A percentile compares a stretch with the other conserved stretches of the same genome.
Conservation (phyloP, 1,140 invertebrate species). For the Drosophila pachea region DNA sequence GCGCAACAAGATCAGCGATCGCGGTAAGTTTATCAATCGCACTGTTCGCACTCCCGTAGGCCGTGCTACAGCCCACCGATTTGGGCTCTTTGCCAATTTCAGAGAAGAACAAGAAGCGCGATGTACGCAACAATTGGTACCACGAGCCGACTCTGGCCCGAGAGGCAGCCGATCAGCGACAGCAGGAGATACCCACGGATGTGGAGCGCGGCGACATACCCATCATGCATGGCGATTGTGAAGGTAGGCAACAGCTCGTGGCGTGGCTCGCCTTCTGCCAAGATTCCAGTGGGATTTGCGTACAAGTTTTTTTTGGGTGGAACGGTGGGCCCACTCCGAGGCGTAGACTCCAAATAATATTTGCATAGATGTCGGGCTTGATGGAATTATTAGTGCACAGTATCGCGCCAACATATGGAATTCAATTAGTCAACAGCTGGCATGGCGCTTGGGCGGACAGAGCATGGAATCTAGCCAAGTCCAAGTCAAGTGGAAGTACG, state of each 20-base stretch:
- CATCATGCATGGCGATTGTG: slow-evolving; percentile 84
- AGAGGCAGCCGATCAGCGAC: slow-evolving; percentile 62
- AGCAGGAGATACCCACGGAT: slow-evolving; percentile 74
- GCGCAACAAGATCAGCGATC: slow-evolving; percentile 74
- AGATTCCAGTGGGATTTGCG: slow-evolving; percentile 33
- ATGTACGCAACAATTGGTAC: slow-evolving; percentile 78
- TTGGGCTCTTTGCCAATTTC: slow-evolving; percentile 10
- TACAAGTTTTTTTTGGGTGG: slow-evolving; percentile 23
- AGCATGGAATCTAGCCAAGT: background rate
- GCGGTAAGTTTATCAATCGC: slow-evolving; percentile 61
- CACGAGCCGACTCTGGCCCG: slow-evolving; percentile 57
- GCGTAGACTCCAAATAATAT: slow-evolving; percentile 31
- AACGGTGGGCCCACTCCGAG: slow-evolving; percentile 14
- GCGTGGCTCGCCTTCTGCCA: slow-evolving; percentile 35
- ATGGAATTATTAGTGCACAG: slow-evolving; percentile 54
- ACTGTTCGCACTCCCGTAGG: slow-evolving; percentile 26
- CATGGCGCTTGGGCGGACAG: background rate
- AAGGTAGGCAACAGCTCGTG: slow-evolving; percentile 79
- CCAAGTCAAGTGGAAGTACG: no score
- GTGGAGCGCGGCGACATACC: slow-evolving; percentile 87
- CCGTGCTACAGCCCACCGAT: slow-evolving; percentile 28
- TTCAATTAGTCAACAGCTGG: slow-evolving; percentile 58
- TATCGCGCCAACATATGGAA: slow-evolving; percentile 58
- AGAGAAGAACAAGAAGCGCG: slow-evolving; percentile 79
- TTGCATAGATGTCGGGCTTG: slow-evolving; percentile 49